Evolutionary conservation across 2,113 vertebrate species (phyloP), one percentile per base, ranked within the genome.

Genomic region (Dromaius novaehollandiae): DNA sequence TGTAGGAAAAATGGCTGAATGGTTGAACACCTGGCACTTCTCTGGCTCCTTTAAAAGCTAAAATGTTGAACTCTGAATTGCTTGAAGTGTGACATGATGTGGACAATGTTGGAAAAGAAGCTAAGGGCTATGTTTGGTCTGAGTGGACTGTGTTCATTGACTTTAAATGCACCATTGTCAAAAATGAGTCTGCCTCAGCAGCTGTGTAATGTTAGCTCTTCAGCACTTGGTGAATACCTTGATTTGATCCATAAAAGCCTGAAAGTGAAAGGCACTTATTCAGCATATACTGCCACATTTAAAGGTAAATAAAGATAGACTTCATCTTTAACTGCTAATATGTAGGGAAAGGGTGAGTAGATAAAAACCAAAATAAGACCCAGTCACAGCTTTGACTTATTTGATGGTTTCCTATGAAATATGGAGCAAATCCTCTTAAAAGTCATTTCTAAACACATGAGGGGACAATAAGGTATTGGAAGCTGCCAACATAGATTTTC

Each of bases 151-250:
- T 69, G 36, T 82, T 86, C 42, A 56, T 38, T 80, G 48, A 73
- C 60, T 94, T 86, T 77, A 88, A 90, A 86, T 38, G n/a, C 13
- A 70, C 21, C 21, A 28, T 58, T 87, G 50, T 81, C 7, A 83
- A 88, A 96, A 95, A 76, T 44, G 6, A 83, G 28, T 94, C 86
- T 88, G 24, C 53, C 42, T 88, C 28, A 88, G 42, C 64, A 86
- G 42, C 58, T 92, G 5, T 24, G 16, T 50, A 61, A 65, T 65
- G 38, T 74, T 94, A 83, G 44, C 7, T 81, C n/a, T 86, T 90
- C 76, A 83, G 56, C 17, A 42, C 46, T 76, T 60, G 18, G 12
- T 40, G 73, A 94, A 74, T 32, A 78, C 16, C 56, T 71, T 51
- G 16, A 70, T 84, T 84, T 94, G 50, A 84, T 63, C 1, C 0